Evolutionary conservation across 2,113 vertebrate species (phyloP).

Genomic region (Istiophorus platypterus): DNA sequence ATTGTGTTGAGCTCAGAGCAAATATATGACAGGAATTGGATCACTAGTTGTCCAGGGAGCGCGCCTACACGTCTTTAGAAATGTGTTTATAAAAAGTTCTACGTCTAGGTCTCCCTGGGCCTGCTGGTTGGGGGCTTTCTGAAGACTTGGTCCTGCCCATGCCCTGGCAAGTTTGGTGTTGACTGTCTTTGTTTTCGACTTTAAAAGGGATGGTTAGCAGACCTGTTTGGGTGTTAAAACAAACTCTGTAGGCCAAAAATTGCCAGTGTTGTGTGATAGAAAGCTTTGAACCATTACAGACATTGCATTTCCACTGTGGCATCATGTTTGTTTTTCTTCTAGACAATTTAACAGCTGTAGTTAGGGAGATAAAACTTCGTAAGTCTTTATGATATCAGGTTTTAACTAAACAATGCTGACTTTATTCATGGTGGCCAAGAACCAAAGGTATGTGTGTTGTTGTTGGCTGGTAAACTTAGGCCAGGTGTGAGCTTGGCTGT

Average conservation of each 20-base stretch:
- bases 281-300: constrained; percentile 53
- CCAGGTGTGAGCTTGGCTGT: constrained; percentile 61
- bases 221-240: constrained; percentile 58
- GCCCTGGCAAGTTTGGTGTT: constrained; percentile 44
- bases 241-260: constrained; percentile 53
- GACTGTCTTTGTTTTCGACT: constrained; percentile 44
- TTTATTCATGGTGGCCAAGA: constrained; percentile 34
- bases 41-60: constrained; percentile 63
- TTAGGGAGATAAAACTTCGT: constrained; percentile 21
- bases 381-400: constrained; percentile 27
- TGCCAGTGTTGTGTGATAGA: constrained; percentile 25
- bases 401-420: constrained; percentile 9
- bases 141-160: constrained; percentile 32
- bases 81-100: constrained; percentile 59
- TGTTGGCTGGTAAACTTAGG: constrained; percentile 48
- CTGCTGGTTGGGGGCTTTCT: constrained; percentile 44
- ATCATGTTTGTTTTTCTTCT: constrained; percentile 40
- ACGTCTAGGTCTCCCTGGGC: constrained; percentile 48
- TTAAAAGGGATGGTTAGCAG: constrained; percentile 60
- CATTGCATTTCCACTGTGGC: constrained; percentile 24
- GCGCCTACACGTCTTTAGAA: constrained; percentile 56
- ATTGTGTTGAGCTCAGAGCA: constrained; percentile 68
- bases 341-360: constrained; percentile 9
- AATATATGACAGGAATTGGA: constrained; percentile 72
- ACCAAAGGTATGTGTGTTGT: constrained; percentile 37